These are phyloP conservation scores for Vollenhovia emeryi DNA, from an alignment of 1,140 invertebrate species.

Conservation along the genomic window DNA sequence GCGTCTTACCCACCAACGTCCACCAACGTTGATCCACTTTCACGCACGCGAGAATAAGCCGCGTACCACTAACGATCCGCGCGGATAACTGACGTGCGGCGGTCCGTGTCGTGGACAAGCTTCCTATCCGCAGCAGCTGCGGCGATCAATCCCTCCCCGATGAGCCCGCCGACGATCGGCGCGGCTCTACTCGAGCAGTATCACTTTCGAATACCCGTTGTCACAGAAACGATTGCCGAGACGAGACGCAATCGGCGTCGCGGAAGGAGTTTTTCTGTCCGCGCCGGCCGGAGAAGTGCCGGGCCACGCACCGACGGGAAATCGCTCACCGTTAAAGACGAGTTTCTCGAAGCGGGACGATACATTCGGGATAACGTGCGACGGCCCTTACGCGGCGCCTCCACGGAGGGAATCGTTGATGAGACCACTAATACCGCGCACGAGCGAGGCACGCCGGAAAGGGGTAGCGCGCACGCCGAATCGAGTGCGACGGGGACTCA, in stretches of 20 bases:
- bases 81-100: too few species aligned
- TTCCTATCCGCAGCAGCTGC: not conserved
- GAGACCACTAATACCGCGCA: conserved; percentile 6
- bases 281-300: not conserved
- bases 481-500: conserved; percentile 15
- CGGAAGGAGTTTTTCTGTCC: not conserved
- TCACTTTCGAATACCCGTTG: conserved; percentile 4
- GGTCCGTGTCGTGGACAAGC: not conserved
- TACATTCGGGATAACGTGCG: not conserved
- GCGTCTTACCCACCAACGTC: not conserved
- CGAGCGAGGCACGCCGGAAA: not conserved
- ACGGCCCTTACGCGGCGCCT: not conserved
- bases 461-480: not conserved
- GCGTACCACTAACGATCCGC: not conserved
- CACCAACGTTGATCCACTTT: not conserved
- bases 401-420: not conserved
- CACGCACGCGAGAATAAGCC: not conserved
- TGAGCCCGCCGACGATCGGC: not conserved
- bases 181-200: not conserved
- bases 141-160: not conserved
- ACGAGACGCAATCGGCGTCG: not conserved
- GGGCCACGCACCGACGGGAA: not conserved
- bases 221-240: not conserved
- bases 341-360: not conserved
- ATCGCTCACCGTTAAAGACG: not conserved